Conservation (phyloP, 2,888 invertebrate species). For the Agriopis aurantiaria region DNA sequence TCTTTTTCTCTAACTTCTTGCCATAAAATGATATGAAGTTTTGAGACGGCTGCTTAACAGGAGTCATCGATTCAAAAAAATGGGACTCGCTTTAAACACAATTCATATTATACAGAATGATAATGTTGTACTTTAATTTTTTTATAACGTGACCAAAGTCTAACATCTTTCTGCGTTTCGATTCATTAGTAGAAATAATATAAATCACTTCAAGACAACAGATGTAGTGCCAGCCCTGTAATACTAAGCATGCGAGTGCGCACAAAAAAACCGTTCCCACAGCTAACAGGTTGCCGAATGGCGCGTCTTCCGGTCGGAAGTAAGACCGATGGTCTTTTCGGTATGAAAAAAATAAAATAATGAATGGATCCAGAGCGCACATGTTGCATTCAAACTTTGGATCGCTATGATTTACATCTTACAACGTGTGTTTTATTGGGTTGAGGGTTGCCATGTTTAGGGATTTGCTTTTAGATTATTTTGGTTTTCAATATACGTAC, state of each 20-base stretch:
- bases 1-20: no score
- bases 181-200: neutral
- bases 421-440: constrained; percentile 62
- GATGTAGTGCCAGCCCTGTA: constrained; percentile 65
- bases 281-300: constrained; percentile 82
- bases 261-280: constrained; percentile 79
- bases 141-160: no score
- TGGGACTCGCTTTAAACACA: no score
- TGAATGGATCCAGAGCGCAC: constrained; percentile 73
- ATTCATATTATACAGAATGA: no score
- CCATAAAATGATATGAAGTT: no score
- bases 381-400: constrained; percentile 62
- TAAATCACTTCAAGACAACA: constrained; percentile 46
- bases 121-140: no score
- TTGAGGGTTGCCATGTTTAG: constrained; percentile 9
- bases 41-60: neutral
- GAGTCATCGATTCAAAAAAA: no score
- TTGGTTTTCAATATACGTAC: neutral
- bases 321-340: constrained; percentile 78
- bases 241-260: constrained; percentile 56
- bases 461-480: neutral
- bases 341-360: constrained; percentile 63
- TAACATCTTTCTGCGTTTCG: neutral
- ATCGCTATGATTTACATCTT: constrained; percentile 73
- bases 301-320: constrained; percentile 83